Evolutionary conservation across 2,888 invertebrate genomes (phyloP), one percentile per base, ranked within the genome.

Genomic region (Frankliniella fusca): DNA sequence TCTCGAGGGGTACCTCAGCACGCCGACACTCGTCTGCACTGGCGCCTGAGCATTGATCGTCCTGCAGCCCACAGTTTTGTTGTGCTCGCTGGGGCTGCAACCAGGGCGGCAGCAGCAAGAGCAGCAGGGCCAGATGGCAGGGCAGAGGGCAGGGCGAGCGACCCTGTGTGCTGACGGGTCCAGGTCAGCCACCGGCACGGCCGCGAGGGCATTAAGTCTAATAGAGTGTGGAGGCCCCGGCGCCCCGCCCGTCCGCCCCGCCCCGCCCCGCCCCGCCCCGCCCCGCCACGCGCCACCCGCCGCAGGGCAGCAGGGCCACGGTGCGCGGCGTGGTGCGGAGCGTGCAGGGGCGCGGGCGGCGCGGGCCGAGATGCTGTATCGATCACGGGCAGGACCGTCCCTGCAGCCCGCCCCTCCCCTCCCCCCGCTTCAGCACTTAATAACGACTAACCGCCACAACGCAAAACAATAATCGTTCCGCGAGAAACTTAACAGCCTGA

Each of bases 381-480:
- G 70, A 76, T 76, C 70, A 76, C 70, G 27, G 70, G 9, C 70
- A 23, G 23, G 70, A 23, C 70, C 70, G 61, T 18, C 61, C 20
- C 20, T 7, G 61, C 61, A 0, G 12, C 70, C 70, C 70, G 12
- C 23, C 70, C 70, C 27, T 7, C 7, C 70, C 27, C 70, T 27
- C 2, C 70, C 27, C 70, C 70, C 9, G 23, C 27, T 27, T 9
- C 23, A 11, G 70, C 70, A 76, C 27, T 76, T 76, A 76, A 76
- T 76, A 27, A 76, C 70, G 70, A 76, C 70, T 76, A 76, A 76
- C 61, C 61, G 61, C 61, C 61, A 61, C 70, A 76, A 76, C 70
- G 70, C 70, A 27, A 76, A 76, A 76, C 70, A 76, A 76, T 76
- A 76, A 76, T 76, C 70, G 70, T 76, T 76, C 27, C 70, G 54